A percentile compares a stretch with the other conserved stretches of the same genome.
These are phyloP conservation scores for Patella caerulea DNA, from an alignment of 2,888 invertebrate genomes.

Conservation along the genomic window DNA sequence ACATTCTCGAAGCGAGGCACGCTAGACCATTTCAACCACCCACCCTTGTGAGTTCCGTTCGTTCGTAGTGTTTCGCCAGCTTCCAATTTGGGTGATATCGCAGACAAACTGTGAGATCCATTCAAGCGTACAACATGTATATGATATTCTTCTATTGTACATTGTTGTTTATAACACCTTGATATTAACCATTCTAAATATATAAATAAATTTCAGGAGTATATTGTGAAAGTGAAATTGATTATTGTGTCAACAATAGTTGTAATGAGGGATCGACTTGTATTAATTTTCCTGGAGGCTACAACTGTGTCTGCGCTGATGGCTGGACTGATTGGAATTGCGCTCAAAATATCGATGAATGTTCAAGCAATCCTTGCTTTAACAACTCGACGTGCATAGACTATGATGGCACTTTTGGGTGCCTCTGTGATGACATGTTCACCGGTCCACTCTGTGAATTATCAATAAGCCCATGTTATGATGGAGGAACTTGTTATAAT, in stretches of 20 bases:
- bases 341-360: constrained; percentile 29
- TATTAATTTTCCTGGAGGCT: neutral
- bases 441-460: constrained; percentile 26
- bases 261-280: neutral
- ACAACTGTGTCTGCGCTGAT: constrained; percentile 8
- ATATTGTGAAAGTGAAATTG: neutral
- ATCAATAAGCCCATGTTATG: neutral
- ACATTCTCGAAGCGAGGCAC: no score
- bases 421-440: constrained; percentile 30
- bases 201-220: neutral
- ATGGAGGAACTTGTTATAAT: neutral
- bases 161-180: no score
- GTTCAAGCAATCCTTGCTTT: constrained; percentile 25
- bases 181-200: no score
- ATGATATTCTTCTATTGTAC: no score
- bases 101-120: no score
- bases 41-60: no score
- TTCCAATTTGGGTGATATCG: no score
- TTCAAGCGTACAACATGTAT: no score
- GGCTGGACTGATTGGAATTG: constrained; percentile 26
- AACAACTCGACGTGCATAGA: constrained; percentile 34
- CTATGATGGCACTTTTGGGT: constrained; percentile 23
- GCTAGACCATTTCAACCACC: no score
- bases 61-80: no score
- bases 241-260: neutral